Conservation (phyloP, 2,113 vertebrate species). For the Paralichthys olivaceus region DNA sequence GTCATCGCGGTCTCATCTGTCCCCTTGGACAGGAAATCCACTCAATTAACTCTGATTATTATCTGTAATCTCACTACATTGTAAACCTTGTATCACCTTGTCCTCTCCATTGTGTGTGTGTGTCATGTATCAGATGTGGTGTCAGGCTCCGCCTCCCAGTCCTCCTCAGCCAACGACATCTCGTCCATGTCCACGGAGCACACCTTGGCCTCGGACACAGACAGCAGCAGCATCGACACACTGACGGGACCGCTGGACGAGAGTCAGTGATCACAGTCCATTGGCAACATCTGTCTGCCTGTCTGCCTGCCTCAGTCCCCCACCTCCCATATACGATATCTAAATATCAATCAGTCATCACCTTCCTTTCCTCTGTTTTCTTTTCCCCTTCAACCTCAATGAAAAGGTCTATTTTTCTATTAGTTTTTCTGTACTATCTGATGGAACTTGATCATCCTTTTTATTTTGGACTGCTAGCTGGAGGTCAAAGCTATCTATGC, state of each 20-base stretch:
- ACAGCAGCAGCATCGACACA: slow-evolving; percentile 98
- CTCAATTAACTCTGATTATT: not conserved
- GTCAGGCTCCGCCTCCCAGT: slow-evolving; percentile 93
- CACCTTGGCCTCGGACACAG: slow-evolving; percentile 97
- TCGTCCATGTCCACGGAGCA: slow-evolving; percentile 99
- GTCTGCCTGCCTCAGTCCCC: slow-evolving; percentile 28
- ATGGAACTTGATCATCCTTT: not conserved
- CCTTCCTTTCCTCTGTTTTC: slow-evolving; percentile 17
- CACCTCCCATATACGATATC: slow-evolving; percentile 10
- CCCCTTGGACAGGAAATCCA: not conserved
- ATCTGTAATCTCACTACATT: not conserved
- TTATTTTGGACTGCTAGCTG: slow-evolving; percentile 26
- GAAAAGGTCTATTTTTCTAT: slow-evolving; percentile 61
- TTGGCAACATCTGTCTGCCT: slow-evolving; percentile 4
- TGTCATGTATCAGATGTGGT: slow-evolving; percentile 86
- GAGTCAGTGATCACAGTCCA: slow-evolving; percentile 83
- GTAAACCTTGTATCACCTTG: not conserved
- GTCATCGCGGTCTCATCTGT: not conserved
- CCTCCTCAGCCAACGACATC: slow-evolving; percentile 97
- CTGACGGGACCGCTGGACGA: slow-evolving; percentile 92
- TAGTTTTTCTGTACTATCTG: slow-evolving; percentile 40
- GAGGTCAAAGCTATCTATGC: slow-evolving; percentile 35
- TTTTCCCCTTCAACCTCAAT: slow-evolving; percentile 25
- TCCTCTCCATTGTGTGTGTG: slow-evolving; percentile 19
- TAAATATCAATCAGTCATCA: slow-evolving; percentile 28